Base-by-base conservation (phyloP, 2,113 vertebrate species). In the Actenoides hombroni region DNA sequence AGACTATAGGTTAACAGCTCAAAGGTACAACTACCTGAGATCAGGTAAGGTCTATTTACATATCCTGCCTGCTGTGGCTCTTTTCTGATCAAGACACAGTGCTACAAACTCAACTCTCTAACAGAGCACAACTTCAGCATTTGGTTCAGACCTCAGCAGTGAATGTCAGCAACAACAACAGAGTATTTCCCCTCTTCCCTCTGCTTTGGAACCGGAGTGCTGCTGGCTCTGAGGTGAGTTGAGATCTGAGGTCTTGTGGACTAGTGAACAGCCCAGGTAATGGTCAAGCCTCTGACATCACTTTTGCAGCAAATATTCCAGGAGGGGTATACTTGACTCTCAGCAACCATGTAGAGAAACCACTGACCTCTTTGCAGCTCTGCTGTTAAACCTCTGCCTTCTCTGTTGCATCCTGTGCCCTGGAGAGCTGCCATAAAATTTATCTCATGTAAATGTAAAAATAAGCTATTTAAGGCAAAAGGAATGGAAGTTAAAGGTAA, bases 1-100 rank as follows among this genome's bases (percentile, higher is more conserved):
- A 88, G 61, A 48, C 44, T 0, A 0, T 5, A 20, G 14, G 20
- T n/a, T n/a, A 42, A 48, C 8, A 59, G 16, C 51, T 75, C 51
- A 67, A 83, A n/a, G 19, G 10, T 19, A 26, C 10, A 63, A 59
- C 11, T 24, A 54, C 37, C 7, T 39, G 76, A 60, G 83, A 69
- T 7, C 21, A 39, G 5, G 17, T 25, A 26, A 80, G 3, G 13
- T 61, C 20, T 44, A 6, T 20, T 16, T 40, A 29, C 31, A 9
- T 33, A 76, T 13, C 9, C 20, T 71, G 61, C 49, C 3, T 7
- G 3, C 31, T 33, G 20, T 33, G 20, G 2, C 21, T 79, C 13
- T 79, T 82, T 63, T 15, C 25, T 59, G 49, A 65, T 44, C 10
- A 49, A 39, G 64, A 70, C 14, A 14, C 6, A 5, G 2, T 33